Base-by-base conservation (phyloP, 2,797 vertebrate genomes). In the Acrocephalus scirpaceus region DNA sequence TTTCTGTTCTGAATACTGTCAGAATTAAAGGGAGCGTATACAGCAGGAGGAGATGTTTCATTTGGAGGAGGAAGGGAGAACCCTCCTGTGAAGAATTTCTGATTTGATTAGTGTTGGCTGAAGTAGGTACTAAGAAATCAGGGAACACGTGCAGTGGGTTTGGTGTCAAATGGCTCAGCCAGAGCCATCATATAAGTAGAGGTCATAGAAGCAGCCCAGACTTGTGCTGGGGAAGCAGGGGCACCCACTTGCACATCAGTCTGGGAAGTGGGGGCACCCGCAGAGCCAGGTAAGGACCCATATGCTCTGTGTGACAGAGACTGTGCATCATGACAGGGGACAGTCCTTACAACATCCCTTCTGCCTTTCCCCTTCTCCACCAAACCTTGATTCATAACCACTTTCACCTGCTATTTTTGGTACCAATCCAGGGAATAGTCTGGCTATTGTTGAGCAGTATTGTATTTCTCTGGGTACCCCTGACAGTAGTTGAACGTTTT, bases 371-470 rank as follows among this genome's bases (percentile, higher is more conserved):
- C 30, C 5, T 4, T 84, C 48, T 74, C 26, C n/a, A 10, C n/a
- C 38, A 72, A 92, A 48, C 17, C 0, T 5, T 64, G 48, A 34
- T 56, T 78, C 48, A 15, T 79, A 85, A 82, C 40, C 45, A 8
- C 36, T 83, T 92, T 73, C 51, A 70, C 66, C 64, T 92, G 42
- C 47, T 90, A 26, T 16, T 85, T 93, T 94, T 94, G 50, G 50
- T 67, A 57, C 42, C 11, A 50, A 1, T 47, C 75, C 57, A 76
- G 42, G 42, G 42, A 94, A 74, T 20, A 14, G 20, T 66, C 74
- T 91, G 70, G 21, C 71, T 79, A 4, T 32, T 10, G 34, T 30
- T 75, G 38, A 82, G 42, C 16, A 47, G 16, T 74, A 12, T 29
- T 58, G 13, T 64, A 61, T 50, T 90, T 91, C 84, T 67, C 25